A percentile compares a stretch with the other conserved stretches of the same genome.
phyloP scores from a whole-genome alignment of 1,140 invertebrate genomes.

The Notospermus geniculatus region DNA sequence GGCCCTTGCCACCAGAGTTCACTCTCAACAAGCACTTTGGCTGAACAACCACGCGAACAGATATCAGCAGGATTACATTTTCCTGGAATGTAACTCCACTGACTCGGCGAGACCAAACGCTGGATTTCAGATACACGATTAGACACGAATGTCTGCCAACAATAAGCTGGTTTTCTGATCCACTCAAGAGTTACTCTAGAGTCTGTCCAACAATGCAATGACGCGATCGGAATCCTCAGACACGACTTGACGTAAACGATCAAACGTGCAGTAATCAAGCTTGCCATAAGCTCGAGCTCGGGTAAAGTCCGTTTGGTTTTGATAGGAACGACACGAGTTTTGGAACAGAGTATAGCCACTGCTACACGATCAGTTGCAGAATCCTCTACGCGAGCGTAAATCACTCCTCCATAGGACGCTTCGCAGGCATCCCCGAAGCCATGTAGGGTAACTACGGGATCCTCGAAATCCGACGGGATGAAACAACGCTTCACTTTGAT shows the following conservation, averaged over 20 bases:
- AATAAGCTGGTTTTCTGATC: not conserved
- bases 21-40: not conserved
- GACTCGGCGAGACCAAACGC: not conserved
- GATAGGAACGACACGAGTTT: not conserved
- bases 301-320: not conserved
- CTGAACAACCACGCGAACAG: not conserved
- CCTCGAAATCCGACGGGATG: not conserved
- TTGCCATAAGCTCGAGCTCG: not conserved
- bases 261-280: not conserved
- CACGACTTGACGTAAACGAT: not conserved
- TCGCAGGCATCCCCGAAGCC: constrained; percentile 6
- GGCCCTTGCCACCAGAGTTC: not conserved
- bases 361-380: not conserved
- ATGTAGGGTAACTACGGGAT: not conserved
- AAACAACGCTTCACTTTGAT: not conserved
- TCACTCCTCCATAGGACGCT: not conserved
- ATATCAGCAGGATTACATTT: constrained; percentile 1
- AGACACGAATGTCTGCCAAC: not conserved
- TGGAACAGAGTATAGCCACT: not conserved
- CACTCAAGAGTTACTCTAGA: not conserved
- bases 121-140: not conserved
- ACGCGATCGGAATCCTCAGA: not conserved
- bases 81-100: not conserved
- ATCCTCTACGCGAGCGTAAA: constrained; percentile 1
- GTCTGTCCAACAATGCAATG: not conserved